phyloP scores from a whole-genome alignment of 2,888 invertebrate species.

The Macrosiphum euphorbiae region DNA sequence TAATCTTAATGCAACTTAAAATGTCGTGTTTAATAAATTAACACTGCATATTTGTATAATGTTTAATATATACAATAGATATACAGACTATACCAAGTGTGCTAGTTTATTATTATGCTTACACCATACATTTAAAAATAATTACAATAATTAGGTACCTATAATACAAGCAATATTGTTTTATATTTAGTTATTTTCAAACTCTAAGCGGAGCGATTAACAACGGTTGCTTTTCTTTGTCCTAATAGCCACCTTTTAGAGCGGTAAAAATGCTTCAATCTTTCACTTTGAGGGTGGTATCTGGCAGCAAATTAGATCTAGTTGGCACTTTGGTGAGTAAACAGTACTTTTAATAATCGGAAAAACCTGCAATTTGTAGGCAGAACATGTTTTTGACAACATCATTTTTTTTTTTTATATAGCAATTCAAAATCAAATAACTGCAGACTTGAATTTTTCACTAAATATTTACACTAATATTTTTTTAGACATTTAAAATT shows the following conservation, averaged over 20 bases:
- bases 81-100: background rate
- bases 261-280: background rate
- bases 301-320: background rate
- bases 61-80: background rate
- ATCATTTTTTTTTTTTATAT: too few relatives aligned
- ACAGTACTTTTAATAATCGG: background rate
- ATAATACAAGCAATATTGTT: background rate
- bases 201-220: too few relatives aligned
- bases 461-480: background rate
- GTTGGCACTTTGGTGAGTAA: background rate
- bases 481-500: background rate
- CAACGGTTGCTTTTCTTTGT: background rate
- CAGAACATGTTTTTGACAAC: too few relatives aligned
- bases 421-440: background rate
- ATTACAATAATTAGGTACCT: background rate
- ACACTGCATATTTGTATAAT: background rate
- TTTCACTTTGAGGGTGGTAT: background rate
- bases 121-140: background rate
- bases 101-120: background rate
- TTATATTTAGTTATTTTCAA: background rate
- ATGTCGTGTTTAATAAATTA: background rate
- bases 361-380: background rate
- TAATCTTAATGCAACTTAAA: background rate
- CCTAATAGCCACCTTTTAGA: background rate
- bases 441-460: background rate